Conservation (phyloP, 2,888 invertebrate species). For the Chesias legatella region DNA sequence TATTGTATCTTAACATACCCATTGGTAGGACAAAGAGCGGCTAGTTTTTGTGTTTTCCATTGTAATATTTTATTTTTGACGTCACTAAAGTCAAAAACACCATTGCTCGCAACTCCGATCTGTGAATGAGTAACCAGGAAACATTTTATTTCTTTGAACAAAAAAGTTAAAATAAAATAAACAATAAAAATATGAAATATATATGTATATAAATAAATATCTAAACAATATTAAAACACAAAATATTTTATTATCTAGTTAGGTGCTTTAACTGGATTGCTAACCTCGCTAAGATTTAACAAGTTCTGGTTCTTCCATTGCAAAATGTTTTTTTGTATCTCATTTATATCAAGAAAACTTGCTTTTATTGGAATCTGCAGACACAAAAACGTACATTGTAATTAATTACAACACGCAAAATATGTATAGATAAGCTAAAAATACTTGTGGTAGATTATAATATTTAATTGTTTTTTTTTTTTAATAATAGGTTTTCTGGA, state of each 20-base stretch:
- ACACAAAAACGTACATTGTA: constrained; percentile 1
- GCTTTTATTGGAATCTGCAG: constrained; percentile 59
- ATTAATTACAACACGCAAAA: neutral
- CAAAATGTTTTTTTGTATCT: constrained; percentile 62
- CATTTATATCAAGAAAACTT: constrained; percentile 61
- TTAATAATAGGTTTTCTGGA: too few species aligned
- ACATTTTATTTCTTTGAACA: too few species aligned
- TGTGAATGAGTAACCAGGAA: constrained; percentile 36
- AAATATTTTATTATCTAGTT: too few species aligned
- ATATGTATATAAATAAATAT: too few species aligned
- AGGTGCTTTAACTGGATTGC: constrained; percentile 29
- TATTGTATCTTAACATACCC: constrained; percentile 51
- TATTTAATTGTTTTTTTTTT: too few species aligned
- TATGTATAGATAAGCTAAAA: too few species aligned
- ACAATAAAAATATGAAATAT: too few species aligned
- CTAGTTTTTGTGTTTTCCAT: constrained; percentile 73
- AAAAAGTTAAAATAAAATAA: too few species aligned
- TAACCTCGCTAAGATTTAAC: constrained; percentile 67
- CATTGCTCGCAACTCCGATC: constrained; percentile 61
- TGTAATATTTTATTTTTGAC: constrained; percentile 73
- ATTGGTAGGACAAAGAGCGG: constrained; percentile 65
- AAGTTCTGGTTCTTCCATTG: constrained; percentile 66
- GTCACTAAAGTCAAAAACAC: constrained; percentile 67
- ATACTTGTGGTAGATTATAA: too few species aligned
- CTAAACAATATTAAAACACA: too few species aligned